phyloP scores from a whole-genome alignment of 2,113 vertebrate species.

The Pelobates fuscus region DNA sequence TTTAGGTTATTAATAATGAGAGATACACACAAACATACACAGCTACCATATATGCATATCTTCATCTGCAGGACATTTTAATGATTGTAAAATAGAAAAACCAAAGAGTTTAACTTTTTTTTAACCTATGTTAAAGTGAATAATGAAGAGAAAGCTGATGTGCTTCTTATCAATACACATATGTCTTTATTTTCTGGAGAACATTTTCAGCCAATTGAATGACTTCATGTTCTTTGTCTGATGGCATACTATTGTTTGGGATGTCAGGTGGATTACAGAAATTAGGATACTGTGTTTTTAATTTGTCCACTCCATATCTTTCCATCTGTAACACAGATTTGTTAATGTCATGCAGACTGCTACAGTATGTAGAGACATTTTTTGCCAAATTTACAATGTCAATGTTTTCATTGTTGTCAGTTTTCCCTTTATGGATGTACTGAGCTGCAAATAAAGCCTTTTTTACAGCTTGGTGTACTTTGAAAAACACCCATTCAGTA shows the following conservation, averaged over 20 bases:
- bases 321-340: slow-evolving; percentile 57
- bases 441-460: slow-evolving; percentile 71
- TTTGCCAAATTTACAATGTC: slow-evolving; percentile 51
- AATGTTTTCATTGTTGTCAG: slow-evolving; percentile 36
- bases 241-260: slow-evolving; percentile 64
- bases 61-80: too few species aligned
- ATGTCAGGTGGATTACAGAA: slow-evolving; percentile 64
- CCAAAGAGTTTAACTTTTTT: too few species aligned
- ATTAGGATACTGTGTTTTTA: slow-evolving; percentile 75
- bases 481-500: slow-evolving; percentile 78
- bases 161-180: slow-evolving; percentile 8
- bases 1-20: too few species aligned
- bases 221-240: slow-evolving; percentile 57
- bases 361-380: slow-evolving; percentile 54
- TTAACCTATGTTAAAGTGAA: too few species aligned
- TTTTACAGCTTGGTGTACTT: slow-evolving; percentile 73
- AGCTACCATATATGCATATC: too few species aligned
- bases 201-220: slow-evolving; percentile 52
- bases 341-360: slow-evolving; percentile 56
- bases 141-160: neutral
- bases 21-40: too few species aligned
- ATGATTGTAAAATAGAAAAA: too few species aligned
- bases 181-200: slow-evolving; percentile 33
- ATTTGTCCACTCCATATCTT: slow-evolving; percentile 64
- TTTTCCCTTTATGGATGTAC: slow-evolving; percentile 59